These are phyloP conservation scores for Xiphophorus birchmanni DNA, from an alignment of 2,797 vertebrate species.

Conservation along the genomic window DNA sequence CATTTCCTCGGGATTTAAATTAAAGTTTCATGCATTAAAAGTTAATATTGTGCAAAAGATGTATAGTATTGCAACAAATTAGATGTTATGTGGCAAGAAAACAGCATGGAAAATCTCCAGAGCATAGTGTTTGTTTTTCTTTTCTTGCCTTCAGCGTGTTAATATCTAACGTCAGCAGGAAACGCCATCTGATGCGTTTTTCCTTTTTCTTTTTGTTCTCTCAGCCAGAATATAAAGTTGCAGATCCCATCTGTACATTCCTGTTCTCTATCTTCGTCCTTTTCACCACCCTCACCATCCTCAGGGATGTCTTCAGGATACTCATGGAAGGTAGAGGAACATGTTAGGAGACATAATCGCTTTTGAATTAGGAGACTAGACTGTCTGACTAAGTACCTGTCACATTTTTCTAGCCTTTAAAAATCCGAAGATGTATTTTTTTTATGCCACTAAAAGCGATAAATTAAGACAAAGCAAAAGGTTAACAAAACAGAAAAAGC, in stretches of 20 bases:
- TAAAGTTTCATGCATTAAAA: neutral
- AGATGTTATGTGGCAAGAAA: neutral
- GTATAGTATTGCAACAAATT: neutral
- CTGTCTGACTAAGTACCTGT: neutral
- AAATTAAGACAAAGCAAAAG: neutral
- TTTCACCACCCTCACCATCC: constrained; percentile 90
- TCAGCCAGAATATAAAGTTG: constrained; percentile 95
- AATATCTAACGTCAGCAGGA: constrained; percentile 20
- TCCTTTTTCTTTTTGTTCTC: constrained; percentile 35
- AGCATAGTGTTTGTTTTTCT: neutral
- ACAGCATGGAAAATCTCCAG: neutral
- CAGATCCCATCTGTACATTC: constrained; percentile 96
- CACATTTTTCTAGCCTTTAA: neutral
- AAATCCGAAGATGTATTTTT: neutral
- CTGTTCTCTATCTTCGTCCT: constrained; percentile 95
- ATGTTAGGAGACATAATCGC: neutral
- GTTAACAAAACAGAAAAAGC: neutral
- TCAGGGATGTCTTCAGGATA: constrained; percentile 91
- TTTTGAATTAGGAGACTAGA: neutral
- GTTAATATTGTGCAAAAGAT: neutral
- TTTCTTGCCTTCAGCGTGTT: constrained; percentile 13
- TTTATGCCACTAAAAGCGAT: neutral
- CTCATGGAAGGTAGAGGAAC: constrained; percentile 91
- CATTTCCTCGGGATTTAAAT: too few species aligned
- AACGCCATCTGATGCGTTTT: constrained; percentile 55